Conservation (phyloP, 2,888 invertebrate species). For the Aradus depressus region DNA sequence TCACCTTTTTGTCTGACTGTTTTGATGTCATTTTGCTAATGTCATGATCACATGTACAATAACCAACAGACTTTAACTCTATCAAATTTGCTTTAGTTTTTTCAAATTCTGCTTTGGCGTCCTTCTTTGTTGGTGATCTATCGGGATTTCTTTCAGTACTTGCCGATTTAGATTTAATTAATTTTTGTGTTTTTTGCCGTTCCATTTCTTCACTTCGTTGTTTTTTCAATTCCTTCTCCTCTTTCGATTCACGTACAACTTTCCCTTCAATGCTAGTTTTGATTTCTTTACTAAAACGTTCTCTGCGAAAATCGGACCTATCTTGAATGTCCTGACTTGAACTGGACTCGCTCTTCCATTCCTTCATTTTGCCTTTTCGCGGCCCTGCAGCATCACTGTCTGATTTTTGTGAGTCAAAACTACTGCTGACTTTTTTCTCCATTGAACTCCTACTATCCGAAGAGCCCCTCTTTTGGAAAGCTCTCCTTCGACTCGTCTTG, state of each 20-base stretch:
- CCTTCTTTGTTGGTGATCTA: not conserved
- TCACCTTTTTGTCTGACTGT: slow-evolving; percentile 9
- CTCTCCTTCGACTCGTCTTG: slow-evolving; percentile 30
- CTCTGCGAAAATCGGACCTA: slow-evolving; percentile 23
- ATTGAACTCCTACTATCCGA: slow-evolving; percentile 27
- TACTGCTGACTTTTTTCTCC: slow-evolving; percentile 22
- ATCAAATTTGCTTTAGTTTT: slow-evolving; percentile 3
- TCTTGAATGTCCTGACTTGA: slow-evolving; percentile 23
- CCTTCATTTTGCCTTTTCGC: slow-evolving; percentile 22
- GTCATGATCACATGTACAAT: slow-evolving; percentile 13
- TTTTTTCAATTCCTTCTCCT: slow-evolving; percentile 25
- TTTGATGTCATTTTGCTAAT: slow-evolving; percentile 1
- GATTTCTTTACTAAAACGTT: slow-evolving; percentile 27
- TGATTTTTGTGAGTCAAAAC: slow-evolving; percentile 22
- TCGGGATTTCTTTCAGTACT: slow-evolving; percentile 7
- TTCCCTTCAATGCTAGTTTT: slow-evolving; percentile 27
- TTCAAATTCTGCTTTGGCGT: not conserved
- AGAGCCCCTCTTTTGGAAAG: slow-evolving; percentile 30
- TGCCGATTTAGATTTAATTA: slow-evolving; percentile 21
- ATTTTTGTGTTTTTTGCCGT: slow-evolving; percentile 22
- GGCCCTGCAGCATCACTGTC: slow-evolving; percentile 12
- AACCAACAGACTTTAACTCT: slow-evolving; percentile 9
- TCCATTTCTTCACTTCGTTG: slow-evolving; percentile 25
- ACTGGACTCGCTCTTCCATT: slow-evolving; percentile 23
- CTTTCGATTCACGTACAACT: slow-evolving; percentile 23